phyloP scores from a whole-genome alignment of 2,113 vertebrate species.

The Neolamprologus fasciatus region DNA sequence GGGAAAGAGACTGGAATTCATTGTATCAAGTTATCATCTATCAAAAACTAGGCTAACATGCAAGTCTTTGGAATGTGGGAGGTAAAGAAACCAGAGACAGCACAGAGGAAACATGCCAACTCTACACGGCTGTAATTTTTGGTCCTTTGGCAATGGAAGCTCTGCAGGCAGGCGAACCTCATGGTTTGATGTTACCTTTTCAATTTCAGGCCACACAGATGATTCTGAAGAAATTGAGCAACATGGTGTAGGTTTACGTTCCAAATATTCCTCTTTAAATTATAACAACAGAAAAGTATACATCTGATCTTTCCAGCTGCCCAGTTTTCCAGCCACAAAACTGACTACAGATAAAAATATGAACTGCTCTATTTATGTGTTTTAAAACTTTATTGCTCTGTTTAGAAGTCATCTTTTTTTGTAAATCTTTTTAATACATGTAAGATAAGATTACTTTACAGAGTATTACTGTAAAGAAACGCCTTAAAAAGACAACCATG shows the following conservation, averaged over 20 bases:
- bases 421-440: neutral
- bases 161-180: neutral
- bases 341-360: neutral
- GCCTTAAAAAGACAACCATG: neutral
- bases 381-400: neutral
- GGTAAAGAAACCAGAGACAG: neutral
- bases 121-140: neutral
- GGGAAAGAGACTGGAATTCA: neutral
- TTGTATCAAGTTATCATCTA: fast-evolving
- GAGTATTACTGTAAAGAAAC: neutral
- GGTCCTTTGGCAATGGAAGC: neutral
- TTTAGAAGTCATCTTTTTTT: neutral
- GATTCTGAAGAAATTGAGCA: neutral
- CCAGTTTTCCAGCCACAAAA: neutral
- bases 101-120: neutral
- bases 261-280: neutral
- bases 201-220: neutral
- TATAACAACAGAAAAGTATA: fast-evolving
- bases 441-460: neutral
- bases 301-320: neutral
- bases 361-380: neutral
- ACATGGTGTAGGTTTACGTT: neutral
- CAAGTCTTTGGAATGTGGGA: fast-evolving
- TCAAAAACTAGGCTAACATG: neutral
- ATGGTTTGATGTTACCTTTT: neutral